Evolutionary conservation across 2,797 vertebrate species (phyloP), one percentile per base, ranked within the genome.

Genomic region (Alouatta caraya): DNA sequence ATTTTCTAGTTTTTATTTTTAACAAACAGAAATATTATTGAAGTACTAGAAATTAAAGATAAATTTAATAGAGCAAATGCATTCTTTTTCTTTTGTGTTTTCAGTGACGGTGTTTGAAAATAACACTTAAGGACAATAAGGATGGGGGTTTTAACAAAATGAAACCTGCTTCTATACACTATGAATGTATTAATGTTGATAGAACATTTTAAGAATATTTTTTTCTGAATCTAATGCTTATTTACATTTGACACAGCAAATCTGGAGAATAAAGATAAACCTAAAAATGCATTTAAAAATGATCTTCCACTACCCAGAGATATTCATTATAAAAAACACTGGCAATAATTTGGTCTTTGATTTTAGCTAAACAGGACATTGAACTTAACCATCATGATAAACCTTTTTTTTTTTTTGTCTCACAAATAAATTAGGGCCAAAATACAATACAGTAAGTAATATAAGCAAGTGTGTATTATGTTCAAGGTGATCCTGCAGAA

Each of bases 341-440:
- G 79, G 55, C 22, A 75, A 15, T 76, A 5, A 67, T 19, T 88
- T 94, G 4, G 2, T 87, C 90, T 37, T 88, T 94, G 46, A 48
- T 83, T 93, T 80, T 88, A 78, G 91, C 12, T 90, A 73, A 55
- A 46, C 39, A 70, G 80, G 22, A 80, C 26, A 64, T 88, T 95
- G 83, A 67, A 76, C 37, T 92, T 78, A 92, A 67, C 22, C 8
- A 11, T 55, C 57, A 37, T 28, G 33, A 70, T 59, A 76, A 95
- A 88, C 39, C 9, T 84, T 61, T 0, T 39, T 64, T 64, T 42
- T 42, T 5, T 42, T 87, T 79, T 80, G 44, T 88, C 26, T 84
- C 55, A 92, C 19, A 92, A 96, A 48, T 79, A 95, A 96, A 91
- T 79, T n/a, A 76, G 52, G 8, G n/a, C 11, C 30, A 48, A 89